Conservation (phyloP, 2,797 vertebrate species). For the Gymnodraco acuticeps region DNA sequence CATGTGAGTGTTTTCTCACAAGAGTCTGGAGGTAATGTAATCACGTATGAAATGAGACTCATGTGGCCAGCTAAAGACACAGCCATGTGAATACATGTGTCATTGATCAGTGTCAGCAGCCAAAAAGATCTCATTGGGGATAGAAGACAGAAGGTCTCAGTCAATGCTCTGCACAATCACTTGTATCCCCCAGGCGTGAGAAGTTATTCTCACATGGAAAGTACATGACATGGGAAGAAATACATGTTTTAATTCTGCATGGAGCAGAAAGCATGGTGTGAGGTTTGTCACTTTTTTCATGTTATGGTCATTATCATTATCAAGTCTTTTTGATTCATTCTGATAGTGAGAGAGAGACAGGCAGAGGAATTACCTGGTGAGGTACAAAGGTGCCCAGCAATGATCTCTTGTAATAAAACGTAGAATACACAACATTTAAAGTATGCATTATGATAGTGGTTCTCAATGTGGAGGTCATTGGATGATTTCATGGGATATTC, state of each 20-base stretch:
- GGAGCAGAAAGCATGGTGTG: conserved; percentile 11
- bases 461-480: conserved; percentile 4
- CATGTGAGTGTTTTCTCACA: conserved; percentile 27
- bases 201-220: conserved; percentile 46
- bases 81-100: conserved; percentile 78
- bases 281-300: conserved; percentile 16
- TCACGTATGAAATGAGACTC: conserved; percentile 75
- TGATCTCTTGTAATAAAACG: background rate
- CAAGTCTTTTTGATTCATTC: too few relatives aligned
- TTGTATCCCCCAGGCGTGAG: conserved; percentile 40
- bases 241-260: conserved; percentile 9
- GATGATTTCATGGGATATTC: background rate
- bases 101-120: conserved; percentile 74
- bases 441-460: background rate
- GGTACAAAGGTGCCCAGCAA: background rate
- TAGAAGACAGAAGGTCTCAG: conserved; percentile 57
- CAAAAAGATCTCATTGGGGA: conserved; percentile 54
- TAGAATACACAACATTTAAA: background rate
- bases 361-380: too few relatives aligned
- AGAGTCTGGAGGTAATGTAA: conserved; percentile 70
- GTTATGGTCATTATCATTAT: background rate
- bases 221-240: conserved; percentile 42
- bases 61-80: conserved; percentile 59
- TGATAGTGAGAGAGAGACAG: too few relatives aligned
- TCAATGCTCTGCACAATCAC: conserved; percentile 67